phyloP scores from a whole-genome alignment of 1,140 invertebrate genomes.

The Habropoda laboriosa region DNA sequence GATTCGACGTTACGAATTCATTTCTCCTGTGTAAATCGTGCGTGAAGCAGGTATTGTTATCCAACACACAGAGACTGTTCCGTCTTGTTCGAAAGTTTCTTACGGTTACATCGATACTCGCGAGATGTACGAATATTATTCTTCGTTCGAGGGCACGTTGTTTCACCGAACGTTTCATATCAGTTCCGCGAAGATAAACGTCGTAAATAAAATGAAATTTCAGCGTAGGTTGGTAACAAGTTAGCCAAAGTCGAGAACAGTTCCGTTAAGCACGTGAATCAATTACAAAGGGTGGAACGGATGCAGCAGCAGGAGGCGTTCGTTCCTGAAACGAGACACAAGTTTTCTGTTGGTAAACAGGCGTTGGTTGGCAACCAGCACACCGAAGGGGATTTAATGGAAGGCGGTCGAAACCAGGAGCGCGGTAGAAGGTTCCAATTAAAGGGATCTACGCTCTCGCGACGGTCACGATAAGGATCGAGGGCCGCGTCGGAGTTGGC shows the following conservation, averaged over 20 bases:
- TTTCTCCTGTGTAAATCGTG: slow-evolving; percentile 18
- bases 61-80: background rate
- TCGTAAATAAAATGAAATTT: background rate
- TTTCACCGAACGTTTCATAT: background rate
- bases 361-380: slow-evolving; percentile 1
- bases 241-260: background rate
- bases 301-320: background rate
- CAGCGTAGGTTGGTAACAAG: background rate
- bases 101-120: background rate
- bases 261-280: background rate
- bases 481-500: slow-evolving; percentile 20
- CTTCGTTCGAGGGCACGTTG: background rate
- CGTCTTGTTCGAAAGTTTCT: slow-evolving; percentile 7
- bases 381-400: slow-evolving; percentile 45
- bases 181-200: background rate
- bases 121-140: slow-evolving; percentile 6
- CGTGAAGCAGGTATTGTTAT: slow-evolving; percentile 7
- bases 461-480: slow-evolving; percentile 54
- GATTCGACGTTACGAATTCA: slow-evolving; percentile 29
- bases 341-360: slow-evolving; percentile 28
- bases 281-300: background rate
- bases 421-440: slow-evolving; percentile 46
- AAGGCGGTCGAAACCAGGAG: slow-evolving; percentile 10
- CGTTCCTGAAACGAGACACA: background rate
- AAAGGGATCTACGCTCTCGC: slow-evolving; percentile 41